Conservation (phyloP, 2,888 invertebrate species). For the Horisme vitalbata region DNA sequence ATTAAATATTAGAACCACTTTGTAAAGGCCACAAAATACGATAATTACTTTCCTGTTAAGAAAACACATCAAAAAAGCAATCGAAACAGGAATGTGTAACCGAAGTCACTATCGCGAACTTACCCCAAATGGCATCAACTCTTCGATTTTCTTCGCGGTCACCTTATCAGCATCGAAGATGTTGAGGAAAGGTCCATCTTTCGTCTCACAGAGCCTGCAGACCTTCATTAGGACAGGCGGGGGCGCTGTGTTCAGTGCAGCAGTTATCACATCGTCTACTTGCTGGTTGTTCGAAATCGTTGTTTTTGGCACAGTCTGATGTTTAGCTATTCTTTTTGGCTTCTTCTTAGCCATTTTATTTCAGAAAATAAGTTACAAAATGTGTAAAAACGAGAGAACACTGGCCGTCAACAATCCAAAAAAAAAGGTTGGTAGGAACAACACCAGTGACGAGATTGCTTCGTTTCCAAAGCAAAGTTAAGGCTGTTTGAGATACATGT, state of each 20-base stretch:
- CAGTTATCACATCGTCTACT: conserved; percentile 46
- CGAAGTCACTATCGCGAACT: too few relatives aligned
- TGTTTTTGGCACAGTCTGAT: conserved; percentile 21
- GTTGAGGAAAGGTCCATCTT: conserved; percentile 76
- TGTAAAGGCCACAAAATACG: too few relatives aligned
- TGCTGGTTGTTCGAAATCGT: background rate
- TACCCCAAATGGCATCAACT: conserved; percentile 73
- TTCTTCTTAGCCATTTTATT: conserved; percentile 63
- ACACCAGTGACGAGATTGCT: background rate
- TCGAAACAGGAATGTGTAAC: too few relatives aligned
- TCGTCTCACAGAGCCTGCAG: conserved; percentile 72
- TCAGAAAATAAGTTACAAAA: conserved; percentile 17
- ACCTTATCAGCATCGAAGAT: conserved; percentile 71
- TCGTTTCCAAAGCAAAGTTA: background rate
- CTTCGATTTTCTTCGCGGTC: conserved; percentile 71
- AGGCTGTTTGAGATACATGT: background rate
- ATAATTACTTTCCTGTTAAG: too few relatives aligned
- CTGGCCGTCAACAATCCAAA: conserved; percentile 10
- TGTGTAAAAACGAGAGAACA: conserved; percentile 1
- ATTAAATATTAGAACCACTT: too few relatives aligned
- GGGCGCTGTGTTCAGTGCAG: conserved; percentile 45
- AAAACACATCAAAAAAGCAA: too few relatives aligned
- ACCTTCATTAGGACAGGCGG: conserved; percentile 59
- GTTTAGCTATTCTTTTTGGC: conserved; percentile 46
- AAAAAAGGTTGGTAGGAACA: background rate